Base-by-base conservation (phyloP, 92 coral and sea anemone genomes). In the Hydrozoanthus gracilis region DNA sequence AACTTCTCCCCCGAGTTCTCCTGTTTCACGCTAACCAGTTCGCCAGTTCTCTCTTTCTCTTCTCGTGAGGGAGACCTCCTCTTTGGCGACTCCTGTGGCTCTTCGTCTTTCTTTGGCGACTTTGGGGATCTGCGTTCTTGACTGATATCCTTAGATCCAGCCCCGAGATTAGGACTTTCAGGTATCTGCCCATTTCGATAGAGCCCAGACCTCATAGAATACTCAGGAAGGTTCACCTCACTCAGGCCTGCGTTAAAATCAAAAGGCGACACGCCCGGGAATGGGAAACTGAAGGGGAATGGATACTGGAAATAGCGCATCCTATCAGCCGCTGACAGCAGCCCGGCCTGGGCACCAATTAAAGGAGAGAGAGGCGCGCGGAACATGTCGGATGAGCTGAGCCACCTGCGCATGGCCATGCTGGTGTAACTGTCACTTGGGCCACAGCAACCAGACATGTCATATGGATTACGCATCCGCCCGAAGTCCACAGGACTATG, bases 341-440 rank as follows among this genome's bases (percentile, higher is more conserved):
- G 82, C 17, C 94, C 91, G 16, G 98, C 73, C 76, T 92, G 98
- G 8, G 95, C 94, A 16, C 95, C 92, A 35, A 95, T 76, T 61
- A 95, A 84, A 10, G 98, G 98, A 15, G 92, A 91, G 86, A 92
- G 55, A 13, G 91, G 92, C 27, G 95, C 71, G 52, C 95, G 95
- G 76, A 92, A 92, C 98, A 95, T 83, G 27, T 95, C 98, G 4
- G 94, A 90, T 20, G 92, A 89, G 45, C 89, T 92, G 13, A 95
- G 88, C 98, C 95, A 95, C 55, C 98, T 82, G 8, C 98, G 88
- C 98, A 95, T 95, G 15, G 98, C 95, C 77, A 95, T 82, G n/a
- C 90, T 91, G 17, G 89, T 87, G 79, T 76, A 94, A 27, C 90
- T 93, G 61, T 95, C 98, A 73, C 62, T 85, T 35, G 91, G 89